A percentile compares a stretch with the other conserved stretches of the same genome.
phyloP scores from a whole-genome alignment of 2,888 invertebrate species.

The Dusona sp. region DNA sequence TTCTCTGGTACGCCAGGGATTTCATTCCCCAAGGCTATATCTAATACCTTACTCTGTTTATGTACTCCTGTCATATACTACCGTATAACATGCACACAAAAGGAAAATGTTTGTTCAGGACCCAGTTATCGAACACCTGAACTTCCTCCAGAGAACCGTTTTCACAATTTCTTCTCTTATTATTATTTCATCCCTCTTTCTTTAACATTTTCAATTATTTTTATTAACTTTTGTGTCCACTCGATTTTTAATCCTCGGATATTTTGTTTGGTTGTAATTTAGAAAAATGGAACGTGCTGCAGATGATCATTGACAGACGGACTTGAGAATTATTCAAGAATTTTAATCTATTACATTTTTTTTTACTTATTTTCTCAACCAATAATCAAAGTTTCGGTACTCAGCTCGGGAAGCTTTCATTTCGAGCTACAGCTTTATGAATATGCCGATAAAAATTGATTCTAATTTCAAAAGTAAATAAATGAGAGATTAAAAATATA shows the following conservation, averaged over 20 bases:
- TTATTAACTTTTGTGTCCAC: background rate
- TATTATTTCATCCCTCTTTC: slow-evolving; percentile 13
- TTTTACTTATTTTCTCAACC: too few species aligned
- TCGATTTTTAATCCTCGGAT: background rate
- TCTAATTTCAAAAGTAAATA: too few species aligned
- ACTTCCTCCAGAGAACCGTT: background rate
- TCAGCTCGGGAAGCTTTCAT: too few species aligned
- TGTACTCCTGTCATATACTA: slow-evolving; percentile 17
- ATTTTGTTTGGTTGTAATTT: background rate
- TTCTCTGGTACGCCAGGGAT: slow-evolving; percentile 52
- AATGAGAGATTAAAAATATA: too few species aligned
- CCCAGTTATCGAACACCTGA: background rate
- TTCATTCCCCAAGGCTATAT: slow-evolving; percentile 61
- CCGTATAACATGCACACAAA: background rate
- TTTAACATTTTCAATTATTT: background rate
- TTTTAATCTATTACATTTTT: too few species aligned
- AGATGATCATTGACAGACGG: too few species aligned
- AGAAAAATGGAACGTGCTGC: background rate
- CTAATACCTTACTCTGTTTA: slow-evolving; percentile 56
- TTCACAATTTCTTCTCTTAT: background rate
- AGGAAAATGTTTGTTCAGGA: background rate
- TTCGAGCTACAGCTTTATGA: too few species aligned
- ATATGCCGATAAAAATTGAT: too few species aligned
- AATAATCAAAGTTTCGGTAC: too few species aligned
- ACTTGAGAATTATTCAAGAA: too few species aligned